These are phyloP conservation scores for Melanerpes formicivorus DNA, from an alignment of 2,113 vertebrate species.

Conservation along the genomic window DNA sequence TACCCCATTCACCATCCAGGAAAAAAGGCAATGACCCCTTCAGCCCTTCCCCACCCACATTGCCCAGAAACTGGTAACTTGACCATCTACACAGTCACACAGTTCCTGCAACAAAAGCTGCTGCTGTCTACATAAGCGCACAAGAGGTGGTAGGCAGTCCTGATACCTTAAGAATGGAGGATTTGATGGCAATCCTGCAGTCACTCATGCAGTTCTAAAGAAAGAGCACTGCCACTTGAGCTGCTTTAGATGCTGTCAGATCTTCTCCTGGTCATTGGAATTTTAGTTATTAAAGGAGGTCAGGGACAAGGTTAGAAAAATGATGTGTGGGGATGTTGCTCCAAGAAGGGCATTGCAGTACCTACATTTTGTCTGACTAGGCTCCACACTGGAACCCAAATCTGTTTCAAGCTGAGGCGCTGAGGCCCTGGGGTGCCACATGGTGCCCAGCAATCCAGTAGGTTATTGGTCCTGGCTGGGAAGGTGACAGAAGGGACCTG, in stretches of 20 bases:
- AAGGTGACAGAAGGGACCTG: neutral
- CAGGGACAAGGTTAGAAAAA: neutral
- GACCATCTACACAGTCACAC: neutral
- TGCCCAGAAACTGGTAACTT: neutral
- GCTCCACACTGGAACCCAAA: neutral
- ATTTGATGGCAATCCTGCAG: neutral
- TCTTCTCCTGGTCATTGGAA: neutral
- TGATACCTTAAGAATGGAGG: neutral
- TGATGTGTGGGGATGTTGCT: neutral
- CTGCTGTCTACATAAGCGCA: neutral
- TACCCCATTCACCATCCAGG: neutral
- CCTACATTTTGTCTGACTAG: neutral
- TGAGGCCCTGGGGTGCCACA: rapidly evolving
- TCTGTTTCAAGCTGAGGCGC: neutral
- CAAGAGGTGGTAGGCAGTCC: neutral
- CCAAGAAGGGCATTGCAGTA: neutral
- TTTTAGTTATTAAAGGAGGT: neutral
- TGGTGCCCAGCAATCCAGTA: neutral
- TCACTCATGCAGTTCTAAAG: neutral
- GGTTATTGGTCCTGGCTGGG: neutral
- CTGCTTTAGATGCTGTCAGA: neutral
- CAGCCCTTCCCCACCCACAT: neutral
- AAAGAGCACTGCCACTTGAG: neutral
- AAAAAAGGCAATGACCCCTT: neutral
- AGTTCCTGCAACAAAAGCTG: neutral